phyloP scores from a whole-genome alignment of 2,888 invertebrate genomes.

The Serripes groenlandicus region DNA sequence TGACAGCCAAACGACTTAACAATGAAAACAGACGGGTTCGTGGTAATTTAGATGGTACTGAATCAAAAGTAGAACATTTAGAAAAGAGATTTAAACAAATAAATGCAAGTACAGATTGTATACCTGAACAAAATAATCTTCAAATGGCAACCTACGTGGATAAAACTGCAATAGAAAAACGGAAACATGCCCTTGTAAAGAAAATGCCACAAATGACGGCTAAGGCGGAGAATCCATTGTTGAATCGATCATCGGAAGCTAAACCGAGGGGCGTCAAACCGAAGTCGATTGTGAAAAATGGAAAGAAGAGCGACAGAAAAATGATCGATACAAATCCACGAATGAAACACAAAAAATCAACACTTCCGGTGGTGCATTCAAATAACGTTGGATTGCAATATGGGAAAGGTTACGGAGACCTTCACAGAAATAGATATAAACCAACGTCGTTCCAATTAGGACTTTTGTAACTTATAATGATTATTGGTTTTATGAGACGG shows the following conservation, averaged over 20 bases:
- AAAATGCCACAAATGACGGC: not conserved
- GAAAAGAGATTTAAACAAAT: constrained; percentile 54
- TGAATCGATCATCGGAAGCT: not conserved
- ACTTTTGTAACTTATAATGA: constrained; percentile 40
- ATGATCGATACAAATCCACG: not conserved
- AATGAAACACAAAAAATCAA: constrained; percentile 17
- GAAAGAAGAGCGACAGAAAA: constrained; percentile 1
- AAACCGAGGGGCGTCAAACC: not conserved
- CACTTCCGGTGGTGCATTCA: constrained; percentile 29
- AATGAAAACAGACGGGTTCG: constrained; percentile 62
- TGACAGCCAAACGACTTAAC: constrained; percentile 43
- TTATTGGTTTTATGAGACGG: too few species aligned
- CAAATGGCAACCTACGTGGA: constrained; percentile 59
- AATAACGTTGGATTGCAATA: constrained; percentile 15
- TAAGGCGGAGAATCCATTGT: not conserved
- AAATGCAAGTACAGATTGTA: constrained; percentile 42
- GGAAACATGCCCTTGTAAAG: not conserved
- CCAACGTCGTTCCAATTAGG: constrained; percentile 21
- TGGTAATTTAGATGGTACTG: constrained; percentile 53
- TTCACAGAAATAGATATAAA: constrained; percentile 52
- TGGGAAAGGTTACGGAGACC: constrained; percentile 54
- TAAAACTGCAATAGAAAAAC: not conserved
- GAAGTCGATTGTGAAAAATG: not conserved
- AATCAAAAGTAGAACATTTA: constrained; percentile 45
- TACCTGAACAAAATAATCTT: not conserved